A percentile compares a stretch with the other conserved stretches of the same genome.
Evolutionary conservation across 1,140 invertebrate genomes (phyloP).

Genomic region (Cephus cinctus): DNA sequence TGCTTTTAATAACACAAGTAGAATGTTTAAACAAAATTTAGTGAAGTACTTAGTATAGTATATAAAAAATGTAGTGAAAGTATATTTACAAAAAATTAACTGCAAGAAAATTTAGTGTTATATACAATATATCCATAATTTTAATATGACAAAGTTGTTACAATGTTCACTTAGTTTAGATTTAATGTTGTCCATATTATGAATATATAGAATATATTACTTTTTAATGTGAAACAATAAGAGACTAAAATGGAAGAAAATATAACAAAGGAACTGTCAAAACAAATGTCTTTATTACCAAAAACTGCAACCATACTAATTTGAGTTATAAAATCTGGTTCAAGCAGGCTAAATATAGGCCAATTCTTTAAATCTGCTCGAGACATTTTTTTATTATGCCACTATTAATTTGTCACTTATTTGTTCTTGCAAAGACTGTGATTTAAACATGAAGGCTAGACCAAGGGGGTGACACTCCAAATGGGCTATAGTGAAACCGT

Average conservation of each 20-base stretch:
- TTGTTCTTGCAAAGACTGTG: no score
- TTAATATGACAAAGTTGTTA: not conserved
- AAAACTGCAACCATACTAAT: constrained; percentile 64
- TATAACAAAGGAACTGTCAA: no score
- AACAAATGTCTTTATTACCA: constrained; percentile 47
- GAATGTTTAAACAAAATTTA: constrained; percentile 13
- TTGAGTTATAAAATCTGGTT: constrained; percentile 55
- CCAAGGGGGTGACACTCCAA: no score
- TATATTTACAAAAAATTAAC: not conserved
- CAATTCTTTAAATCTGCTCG: constrained; percentile 59
- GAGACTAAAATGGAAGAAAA: no score
- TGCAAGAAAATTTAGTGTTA: not conserved
- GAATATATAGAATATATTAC: not conserved
- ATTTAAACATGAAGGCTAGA: no score
- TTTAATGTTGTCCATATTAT: not conserved
- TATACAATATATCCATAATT: constrained; percentile 4
- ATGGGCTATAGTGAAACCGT: no score
- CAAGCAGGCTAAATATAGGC: constrained; percentile 64
- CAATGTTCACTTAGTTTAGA: not conserved
- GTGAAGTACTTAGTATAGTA: not conserved
- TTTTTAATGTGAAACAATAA: not conserved
- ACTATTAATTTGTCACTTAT: no score
- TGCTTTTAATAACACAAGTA: no score
- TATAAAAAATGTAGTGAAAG: not conserved
- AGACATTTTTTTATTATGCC: constrained; percentile 38